Conservation (phyloP, 2,888 invertebrate genomes). For the Hedya salicella region DNA sequence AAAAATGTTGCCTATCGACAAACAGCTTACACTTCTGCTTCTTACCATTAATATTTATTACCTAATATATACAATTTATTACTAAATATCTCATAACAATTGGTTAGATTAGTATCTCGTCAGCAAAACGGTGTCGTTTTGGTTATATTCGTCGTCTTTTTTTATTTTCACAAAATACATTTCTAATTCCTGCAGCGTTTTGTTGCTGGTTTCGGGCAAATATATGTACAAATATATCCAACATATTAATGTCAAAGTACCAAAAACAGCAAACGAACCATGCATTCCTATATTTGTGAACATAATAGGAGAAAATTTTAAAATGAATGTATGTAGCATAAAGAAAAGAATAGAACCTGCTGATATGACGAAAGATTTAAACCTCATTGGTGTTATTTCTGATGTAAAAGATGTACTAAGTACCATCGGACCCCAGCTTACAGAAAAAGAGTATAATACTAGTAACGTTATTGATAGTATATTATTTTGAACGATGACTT, state of each 20-base stretch:
- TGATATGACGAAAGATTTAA: constrained; percentile 11
- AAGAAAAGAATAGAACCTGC: background rate
- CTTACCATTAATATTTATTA: too few species aligned
- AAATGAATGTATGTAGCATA: background rate
- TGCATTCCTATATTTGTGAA: constrained; percentile 25
- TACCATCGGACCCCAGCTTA: constrained; percentile 32
- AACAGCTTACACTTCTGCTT: too few species aligned
- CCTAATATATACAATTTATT: too few species aligned
- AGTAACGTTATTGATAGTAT: constrained; percentile 14
- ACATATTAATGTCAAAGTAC: constrained; percentile 15
- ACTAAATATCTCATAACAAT: too few species aligned
- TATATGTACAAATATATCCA: constrained; percentile 21
- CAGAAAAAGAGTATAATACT: constrained; percentile 24
- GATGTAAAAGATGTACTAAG: constrained; percentile 11
- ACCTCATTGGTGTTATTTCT: constrained; percentile 29
- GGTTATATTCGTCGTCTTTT: background rate
- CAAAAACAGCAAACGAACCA: constrained; percentile 26
- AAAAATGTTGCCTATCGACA: too few species aligned
- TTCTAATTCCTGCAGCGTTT: constrained; percentile 32
- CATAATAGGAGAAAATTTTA: constrained; percentile 22
- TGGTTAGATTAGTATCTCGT: background rate
- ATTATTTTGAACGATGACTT: background rate
- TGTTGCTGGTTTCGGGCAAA: constrained; percentile 37
- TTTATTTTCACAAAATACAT: constrained; percentile 1
- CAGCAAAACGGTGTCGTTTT: background rate